phyloP scores from a whole-genome alignment of 2,797 vertebrate species.

The Tokudaia tokunoshimensis region DNA sequence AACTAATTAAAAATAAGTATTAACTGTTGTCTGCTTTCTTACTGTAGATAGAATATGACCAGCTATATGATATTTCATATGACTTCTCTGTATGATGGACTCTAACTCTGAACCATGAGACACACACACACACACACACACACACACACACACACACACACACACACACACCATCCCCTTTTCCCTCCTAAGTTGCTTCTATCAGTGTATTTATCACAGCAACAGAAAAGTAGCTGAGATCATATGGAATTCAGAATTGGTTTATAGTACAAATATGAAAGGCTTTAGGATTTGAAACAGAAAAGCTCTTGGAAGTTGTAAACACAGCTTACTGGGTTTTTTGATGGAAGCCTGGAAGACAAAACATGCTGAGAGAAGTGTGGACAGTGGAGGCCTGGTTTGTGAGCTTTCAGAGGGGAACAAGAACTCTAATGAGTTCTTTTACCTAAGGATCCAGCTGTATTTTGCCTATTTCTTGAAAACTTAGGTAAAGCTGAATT shows the following conservation, averaged over 20 bases:
- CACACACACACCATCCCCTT: not conserved
- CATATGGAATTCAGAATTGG: not conserved
- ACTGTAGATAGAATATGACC: not conserved
- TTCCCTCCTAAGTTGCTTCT: not conserved
- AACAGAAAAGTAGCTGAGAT: not conserved
- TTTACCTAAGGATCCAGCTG: not conserved
- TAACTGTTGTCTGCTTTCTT: not conserved
- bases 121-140: not conserved
- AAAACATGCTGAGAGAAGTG: not conserved
- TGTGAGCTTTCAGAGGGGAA: not conserved
- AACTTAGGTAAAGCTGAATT: not conserved
- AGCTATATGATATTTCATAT: too few species aligned
- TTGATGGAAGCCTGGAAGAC: not conserved
- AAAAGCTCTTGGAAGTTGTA: not conserved
- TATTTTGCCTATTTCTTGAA: not conserved
- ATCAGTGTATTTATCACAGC: not conserved
- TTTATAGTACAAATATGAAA: not conserved
- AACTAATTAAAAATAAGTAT: not conserved
- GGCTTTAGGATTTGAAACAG: not conserved
- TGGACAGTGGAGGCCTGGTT: not conserved
- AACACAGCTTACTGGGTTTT: not conserved
- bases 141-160: not conserved
- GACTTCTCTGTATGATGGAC: not conserved
- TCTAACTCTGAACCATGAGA: not conserved
- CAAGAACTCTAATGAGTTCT: not conserved